These are phyloP conservation scores for Rhagoletis pomonella DNA, from an alignment of 1,140 invertebrate genomes.

Conservation along the genomic window DNA sequence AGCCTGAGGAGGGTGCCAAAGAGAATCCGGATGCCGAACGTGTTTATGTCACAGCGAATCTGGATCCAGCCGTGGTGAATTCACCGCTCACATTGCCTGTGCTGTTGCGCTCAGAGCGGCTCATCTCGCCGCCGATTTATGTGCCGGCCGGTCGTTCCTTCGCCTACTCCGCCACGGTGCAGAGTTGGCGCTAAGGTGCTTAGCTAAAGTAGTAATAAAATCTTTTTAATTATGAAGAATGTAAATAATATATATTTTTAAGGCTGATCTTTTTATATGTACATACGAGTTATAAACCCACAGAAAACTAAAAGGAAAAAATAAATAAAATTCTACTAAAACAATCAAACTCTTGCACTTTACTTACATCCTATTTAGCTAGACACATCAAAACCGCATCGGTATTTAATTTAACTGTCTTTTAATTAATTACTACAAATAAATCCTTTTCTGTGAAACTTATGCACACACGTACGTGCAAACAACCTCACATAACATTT, in stretches of 20 bases:
- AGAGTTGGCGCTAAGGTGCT: conserved; percentile 41
- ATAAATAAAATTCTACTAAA: neutral
- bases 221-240: neutral
- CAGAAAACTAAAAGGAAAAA: neutral
- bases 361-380: neutral
- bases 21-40: conserved; percentile 67
- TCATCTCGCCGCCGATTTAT: conserved; percentile 34
- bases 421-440: neutral
- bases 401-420: neutral
- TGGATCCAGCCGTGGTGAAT: conserved; percentile 60
- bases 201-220: neutral
- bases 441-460: neutral
- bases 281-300: neutral
- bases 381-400: neutral
- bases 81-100: conserved; percentile 24
- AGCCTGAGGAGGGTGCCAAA: conserved; percentile 64
- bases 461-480: neutral
- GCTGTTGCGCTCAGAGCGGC: conserved; percentile 14
- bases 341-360: neutral
- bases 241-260: neutral
- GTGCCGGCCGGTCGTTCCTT: conserved; percentile 33
- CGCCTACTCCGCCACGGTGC: conserved; percentile 31
- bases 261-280: conserved; percentile 20
- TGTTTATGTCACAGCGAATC: conserved; percentile 64
- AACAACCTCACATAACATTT: neutral